phyloP scores from a whole-genome alignment of 2,113 vertebrate genomes.

The Capreolus pygargus region DNA sequence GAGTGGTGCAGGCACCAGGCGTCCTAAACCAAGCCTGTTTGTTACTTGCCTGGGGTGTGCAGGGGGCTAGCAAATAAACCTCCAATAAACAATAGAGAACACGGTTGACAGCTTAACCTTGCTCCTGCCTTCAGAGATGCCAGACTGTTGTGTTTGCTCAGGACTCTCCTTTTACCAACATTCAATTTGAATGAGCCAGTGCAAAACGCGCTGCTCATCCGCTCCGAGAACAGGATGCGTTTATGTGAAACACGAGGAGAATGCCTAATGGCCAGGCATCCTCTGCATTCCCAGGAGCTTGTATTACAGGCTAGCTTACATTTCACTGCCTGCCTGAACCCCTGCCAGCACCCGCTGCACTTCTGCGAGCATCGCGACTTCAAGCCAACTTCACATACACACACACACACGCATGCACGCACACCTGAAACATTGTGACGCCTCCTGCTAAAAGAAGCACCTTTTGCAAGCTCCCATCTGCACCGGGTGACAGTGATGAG shows the following conservation, averaged over 20 bases:
- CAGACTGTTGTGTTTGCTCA: slow-evolving; percentile 77
- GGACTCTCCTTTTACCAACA: slow-evolving; percentile 81
- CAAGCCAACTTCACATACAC: neutral
- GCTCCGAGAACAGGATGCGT: slow-evolving; percentile 81
- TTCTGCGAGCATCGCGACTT: neutral
- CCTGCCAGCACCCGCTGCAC: slow-evolving; percentile 42
- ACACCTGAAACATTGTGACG: neutral
- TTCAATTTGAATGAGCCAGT: slow-evolving; percentile 83
- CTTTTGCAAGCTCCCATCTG: neutral
- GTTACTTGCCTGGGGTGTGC: slow-evolving; percentile 64
- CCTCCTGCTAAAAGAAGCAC: neutral
- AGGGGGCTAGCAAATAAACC: slow-evolving; percentile 71
- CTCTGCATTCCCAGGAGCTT: slow-evolving; percentile 85
- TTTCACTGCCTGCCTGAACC: slow-evolving; percentile 58
- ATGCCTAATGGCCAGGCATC: slow-evolving; percentile 82
- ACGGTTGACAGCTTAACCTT: slow-evolving; percentile 76
- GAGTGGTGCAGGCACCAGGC: slow-evolving; percentile 66
- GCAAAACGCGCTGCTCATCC: slow-evolving; percentile 76
- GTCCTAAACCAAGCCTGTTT: slow-evolving; percentile 68
- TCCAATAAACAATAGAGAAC: slow-evolving; percentile 72
- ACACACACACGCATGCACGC: no score
- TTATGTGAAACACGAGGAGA: slow-evolving; percentile 88
- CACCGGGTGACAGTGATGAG: neutral
- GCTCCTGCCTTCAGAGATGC: slow-evolving; percentile 72
- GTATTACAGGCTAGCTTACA: slow-evolving; percentile 83